Evolutionary conservation across 2,797 vertebrate genomes (phyloP), one percentile per base, ranked within the genome.

Genomic region (Bradypus variegatus): DNA sequence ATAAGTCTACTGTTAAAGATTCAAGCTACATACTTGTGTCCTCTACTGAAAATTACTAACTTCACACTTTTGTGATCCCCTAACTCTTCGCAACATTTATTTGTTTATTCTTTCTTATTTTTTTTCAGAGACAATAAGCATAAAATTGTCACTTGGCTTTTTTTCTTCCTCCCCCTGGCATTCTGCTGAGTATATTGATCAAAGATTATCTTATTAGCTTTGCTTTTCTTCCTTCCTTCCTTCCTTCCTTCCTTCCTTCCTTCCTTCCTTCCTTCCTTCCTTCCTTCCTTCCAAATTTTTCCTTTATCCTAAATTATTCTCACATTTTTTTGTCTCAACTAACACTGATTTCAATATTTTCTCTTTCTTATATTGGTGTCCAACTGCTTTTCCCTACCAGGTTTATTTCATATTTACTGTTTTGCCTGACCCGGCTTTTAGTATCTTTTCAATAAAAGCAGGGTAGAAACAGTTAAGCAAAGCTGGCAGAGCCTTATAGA

Each of bases 391-490:
- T 93, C 82, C 86, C 78, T 90, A 89, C 69, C 93, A 94, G 83
- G 91, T 94, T 77, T 84, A 84, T 94, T 93, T 94, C 76, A 65
- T 85, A 55, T 93, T 92, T 92, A 38, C 75, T 77, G 78, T 95
- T 91, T 86, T 62, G n/a, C 23, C 33, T 11, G 19, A 25, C 36
- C 90, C 78, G 93, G 19, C 91, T 96, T 97, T 96, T 87, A 89
- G 82, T 96, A 94, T 96, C 90, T 94, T 93, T 70, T 69, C 76
- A 89, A 91, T 38, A 73, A 89, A 94, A 92, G 80, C 81, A 89
- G 96, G 50, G 81, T 90, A 96, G 94, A 96, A 96, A 95, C 90
- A 92, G 91, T 95, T 96, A 96, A 96, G 95, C 3, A 33, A 95
- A 94, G 82, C 95, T 92, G 94, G 96, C 92, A 96, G 92, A 96